These are phyloP conservation scores for Tympanoctomys barrerae DNA, from an alignment of 2,797 vertebrate species.

Conservation along the genomic window DNA sequence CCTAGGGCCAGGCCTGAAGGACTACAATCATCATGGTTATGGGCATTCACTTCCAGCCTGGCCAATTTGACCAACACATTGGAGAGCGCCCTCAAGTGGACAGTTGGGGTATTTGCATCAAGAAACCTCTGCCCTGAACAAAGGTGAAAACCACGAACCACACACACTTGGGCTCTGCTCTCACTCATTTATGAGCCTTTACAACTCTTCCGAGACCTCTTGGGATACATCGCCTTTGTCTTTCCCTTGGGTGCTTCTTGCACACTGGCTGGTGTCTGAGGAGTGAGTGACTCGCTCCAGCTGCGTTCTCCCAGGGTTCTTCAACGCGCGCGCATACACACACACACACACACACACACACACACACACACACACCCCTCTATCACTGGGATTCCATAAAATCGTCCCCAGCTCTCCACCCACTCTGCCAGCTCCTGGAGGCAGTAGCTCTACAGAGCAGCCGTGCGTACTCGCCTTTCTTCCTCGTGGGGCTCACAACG, in stretches of 20 bases:
- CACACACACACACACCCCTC: neutral
- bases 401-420: neutral
- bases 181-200: neutral
- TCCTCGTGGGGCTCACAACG: neutral
- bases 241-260: neutral
- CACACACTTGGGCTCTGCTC: accelerated
- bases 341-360: neutral
- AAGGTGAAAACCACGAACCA: no score
- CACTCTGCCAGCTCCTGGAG: neutral
- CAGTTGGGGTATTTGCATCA: neutral
- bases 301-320: neutral
- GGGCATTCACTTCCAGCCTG: neutral
- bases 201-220: neutral
- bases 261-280: neutral
- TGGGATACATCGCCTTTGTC: neutral
- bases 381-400: neutral
- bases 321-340: neutral
- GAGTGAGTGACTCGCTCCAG: neutral
- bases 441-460: neutral
- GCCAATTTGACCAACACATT: neutral
- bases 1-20: neutral
- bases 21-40: neutral
- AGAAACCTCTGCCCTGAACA: neutral
- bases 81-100: neutral
- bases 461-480: neutral